Percentiles rank a stretch among this genome's conserved stretches.
Conservation (phyloP, 1,140 invertebrate species). For the Drosophila nigrodunni region DNA sequence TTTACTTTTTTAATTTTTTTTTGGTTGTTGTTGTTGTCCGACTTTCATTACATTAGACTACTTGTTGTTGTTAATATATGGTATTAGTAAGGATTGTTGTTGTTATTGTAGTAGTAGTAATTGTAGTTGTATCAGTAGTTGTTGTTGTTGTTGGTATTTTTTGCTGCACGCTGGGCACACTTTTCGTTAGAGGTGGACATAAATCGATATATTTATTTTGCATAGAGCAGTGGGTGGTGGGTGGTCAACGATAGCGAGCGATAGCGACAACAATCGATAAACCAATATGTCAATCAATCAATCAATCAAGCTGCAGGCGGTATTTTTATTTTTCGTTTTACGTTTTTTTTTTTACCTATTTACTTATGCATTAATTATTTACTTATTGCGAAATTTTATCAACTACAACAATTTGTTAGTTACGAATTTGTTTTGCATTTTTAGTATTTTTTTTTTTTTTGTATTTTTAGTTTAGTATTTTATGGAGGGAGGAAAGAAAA, state of each 20-base stretch:
- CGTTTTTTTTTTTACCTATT: constrained; percentile 61
- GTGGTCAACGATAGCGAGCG: constrained; percentile 42
- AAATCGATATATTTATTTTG: constrained; percentile 57
- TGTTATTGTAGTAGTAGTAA: constrained; percentile 2
- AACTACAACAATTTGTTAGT: constrained; percentile 69
- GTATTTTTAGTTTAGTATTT: constrained; percentile 37
- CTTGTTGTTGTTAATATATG: constrained; percentile 33
- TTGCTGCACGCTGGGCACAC: constrained; percentile 66
- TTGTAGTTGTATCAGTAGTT: constrained; percentile 5
- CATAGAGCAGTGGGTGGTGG: constrained; percentile 35
- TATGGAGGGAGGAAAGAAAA: constrained; percentile 55
- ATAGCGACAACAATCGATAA: constrained; percentile 53
- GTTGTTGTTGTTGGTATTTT: constrained; percentile 37
- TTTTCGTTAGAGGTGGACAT: constrained; percentile 50
- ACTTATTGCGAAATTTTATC: constrained; percentile 72
- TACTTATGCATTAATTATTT: constrained; percentile 66
- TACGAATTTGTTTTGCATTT: constrained; percentile 25
- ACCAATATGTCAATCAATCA: constrained; percentile 64
- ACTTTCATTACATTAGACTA: constrained; percentile 51
- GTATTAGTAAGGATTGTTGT: too few species aligned
- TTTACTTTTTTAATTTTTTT: constrained; percentile 19
- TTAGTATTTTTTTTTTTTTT: constrained; percentile 28
- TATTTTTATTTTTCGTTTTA: constrained; percentile 49
- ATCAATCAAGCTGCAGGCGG: constrained; percentile 77
- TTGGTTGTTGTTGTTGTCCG: constrained; percentile 2